phyloP scores from a whole-genome alignment of 2,888 invertebrate genomes.

The Harpagoxenus sublaevis region DNA sequence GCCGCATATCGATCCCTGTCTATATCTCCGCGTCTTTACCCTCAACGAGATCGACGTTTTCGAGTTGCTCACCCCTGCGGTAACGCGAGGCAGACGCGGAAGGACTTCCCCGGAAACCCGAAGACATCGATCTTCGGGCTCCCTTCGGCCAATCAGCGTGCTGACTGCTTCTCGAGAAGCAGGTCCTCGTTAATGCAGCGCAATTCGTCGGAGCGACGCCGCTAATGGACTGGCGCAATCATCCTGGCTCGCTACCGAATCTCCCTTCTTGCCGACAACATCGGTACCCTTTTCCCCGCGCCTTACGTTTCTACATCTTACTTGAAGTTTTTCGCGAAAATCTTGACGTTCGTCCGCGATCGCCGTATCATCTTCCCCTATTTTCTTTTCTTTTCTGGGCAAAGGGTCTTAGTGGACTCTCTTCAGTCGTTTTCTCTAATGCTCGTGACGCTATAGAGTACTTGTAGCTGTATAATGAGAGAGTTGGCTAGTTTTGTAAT shows the following conservation, averaged over 20 bases:
- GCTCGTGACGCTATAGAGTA: neutral
- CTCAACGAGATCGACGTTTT: slow-evolving; percentile 59
- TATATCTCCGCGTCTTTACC: neutral
- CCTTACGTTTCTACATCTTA: slow-evolving; percentile 43
- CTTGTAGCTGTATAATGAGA: neutral
- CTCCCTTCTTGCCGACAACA: slow-evolving; percentile 67
- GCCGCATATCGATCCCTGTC: slow-evolving; percentile 38
- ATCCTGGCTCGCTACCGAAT: slow-evolving; percentile 73
- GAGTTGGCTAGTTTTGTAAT: neutral
- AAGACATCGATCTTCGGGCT: slow-evolving; percentile 78
- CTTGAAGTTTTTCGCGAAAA: slow-evolving; percentile 34
- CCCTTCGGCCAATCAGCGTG: slow-evolving; percentile 79
- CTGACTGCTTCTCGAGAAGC: slow-evolving; percentile 74
- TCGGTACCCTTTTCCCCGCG: slow-evolving; percentile 45
- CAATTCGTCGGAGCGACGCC: slow-evolving; percentile 80
- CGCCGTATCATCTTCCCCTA: slow-evolving; percentile 30
- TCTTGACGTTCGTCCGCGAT: slow-evolving; percentile 48
- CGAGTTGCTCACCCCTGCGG: slow-evolving; percentile 60
- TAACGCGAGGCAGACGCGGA: slow-evolving; percentile 63
- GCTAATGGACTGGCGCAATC: slow-evolving; percentile 84
- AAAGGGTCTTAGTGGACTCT: neutral
- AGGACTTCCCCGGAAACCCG: slow-evolving; percentile 71
- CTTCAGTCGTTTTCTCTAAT: neutral
- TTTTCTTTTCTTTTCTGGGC: slow-evolving; percentile 21
- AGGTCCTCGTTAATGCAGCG: slow-evolving; percentile 78